phyloP scores from a whole-genome alignment of 2,888 invertebrate species.

The Lasioglossum oenotherae region DNA sequence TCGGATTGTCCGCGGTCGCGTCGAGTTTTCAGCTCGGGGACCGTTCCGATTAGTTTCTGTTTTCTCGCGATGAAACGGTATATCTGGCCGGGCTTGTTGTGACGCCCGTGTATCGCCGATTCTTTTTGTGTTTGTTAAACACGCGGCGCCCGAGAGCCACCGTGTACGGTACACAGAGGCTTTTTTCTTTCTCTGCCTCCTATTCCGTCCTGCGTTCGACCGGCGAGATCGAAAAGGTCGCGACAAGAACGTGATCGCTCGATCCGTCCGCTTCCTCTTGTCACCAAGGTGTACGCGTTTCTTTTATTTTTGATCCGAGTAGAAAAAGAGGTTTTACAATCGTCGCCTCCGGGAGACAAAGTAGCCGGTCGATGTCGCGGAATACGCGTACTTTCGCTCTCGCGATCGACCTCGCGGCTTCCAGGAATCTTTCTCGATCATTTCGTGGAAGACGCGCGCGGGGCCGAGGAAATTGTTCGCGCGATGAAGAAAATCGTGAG shows the following conservation, averaged over 20 bases:
- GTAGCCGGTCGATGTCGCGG: background rate
- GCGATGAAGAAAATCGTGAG: constrained; percentile 53
- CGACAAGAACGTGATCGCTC: background rate
- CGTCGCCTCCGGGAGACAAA: constrained; percentile 17
- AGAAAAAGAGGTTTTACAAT: background rate
- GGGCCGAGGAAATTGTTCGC: constrained; percentile 30
- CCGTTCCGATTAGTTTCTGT: constrained; percentile 12
- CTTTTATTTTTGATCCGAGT: no score
- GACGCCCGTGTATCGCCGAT: background rate
- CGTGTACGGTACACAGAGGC: background rate
- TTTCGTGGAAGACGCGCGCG: constrained; percentile 26
- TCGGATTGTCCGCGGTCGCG: background rate
- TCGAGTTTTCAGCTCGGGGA: background rate
- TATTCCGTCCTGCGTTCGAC: background rate
- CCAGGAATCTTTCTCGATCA: constrained; percentile 40
- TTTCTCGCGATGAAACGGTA: background rate
- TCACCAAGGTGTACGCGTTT: background rate
- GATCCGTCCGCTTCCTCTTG: background rate
- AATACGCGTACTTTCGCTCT: constrained; percentile 33
- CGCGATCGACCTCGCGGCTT: constrained; percentile 33
- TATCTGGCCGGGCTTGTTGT: background rate
- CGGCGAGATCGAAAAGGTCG: background rate
- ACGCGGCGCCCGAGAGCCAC: background rate
- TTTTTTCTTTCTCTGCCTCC: background rate
- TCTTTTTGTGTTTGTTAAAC: background rate